Conservation (phyloP, 2,888 invertebrate species). For the Clepsis dumicolana region DNA sequence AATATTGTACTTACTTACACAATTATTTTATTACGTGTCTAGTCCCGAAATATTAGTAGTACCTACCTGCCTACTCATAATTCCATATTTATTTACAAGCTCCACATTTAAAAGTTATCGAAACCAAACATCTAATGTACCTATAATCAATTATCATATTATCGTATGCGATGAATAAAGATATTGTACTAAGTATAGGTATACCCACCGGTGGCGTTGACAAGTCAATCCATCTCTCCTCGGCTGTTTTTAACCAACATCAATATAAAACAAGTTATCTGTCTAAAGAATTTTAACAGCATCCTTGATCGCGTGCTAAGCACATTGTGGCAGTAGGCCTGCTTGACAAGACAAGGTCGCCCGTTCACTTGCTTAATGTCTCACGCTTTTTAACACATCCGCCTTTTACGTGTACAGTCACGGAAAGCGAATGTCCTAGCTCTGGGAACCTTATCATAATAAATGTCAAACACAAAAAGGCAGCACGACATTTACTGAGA, state of each 20-base stretch:
- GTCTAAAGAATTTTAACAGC: conserved; percentile 8
- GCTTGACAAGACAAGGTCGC: conserved; percentile 65
- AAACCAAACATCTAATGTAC: no score
- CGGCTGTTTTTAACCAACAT: neutral
- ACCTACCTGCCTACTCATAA: no score
- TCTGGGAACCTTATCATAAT: neutral
- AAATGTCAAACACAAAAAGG: neutral
- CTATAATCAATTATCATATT: no score
- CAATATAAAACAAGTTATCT: neutral
- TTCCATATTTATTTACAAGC: no score
- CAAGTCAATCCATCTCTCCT: neutral
- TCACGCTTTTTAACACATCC: conserved; percentile 61
- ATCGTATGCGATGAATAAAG: neutral
- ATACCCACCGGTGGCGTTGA: neutral
- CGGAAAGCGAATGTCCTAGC: neutral
- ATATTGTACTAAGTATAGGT: neutral
- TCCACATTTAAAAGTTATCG: no score
- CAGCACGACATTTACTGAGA: no score
- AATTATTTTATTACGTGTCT: no score
- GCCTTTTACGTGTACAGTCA: conserved; percentile 55
- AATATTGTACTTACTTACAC: no score
- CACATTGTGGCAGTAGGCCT: conserved; percentile 11
- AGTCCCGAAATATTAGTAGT: no score
- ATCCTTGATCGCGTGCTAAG: conserved; percentile 24
- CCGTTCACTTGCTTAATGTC: conserved; percentile 64